A percentile compares a stretch with the other conserved stretches of the same genome.
phyloP scores from a whole-genome alignment of 2,888 invertebrate species.

The Muscina levida region DNA sequence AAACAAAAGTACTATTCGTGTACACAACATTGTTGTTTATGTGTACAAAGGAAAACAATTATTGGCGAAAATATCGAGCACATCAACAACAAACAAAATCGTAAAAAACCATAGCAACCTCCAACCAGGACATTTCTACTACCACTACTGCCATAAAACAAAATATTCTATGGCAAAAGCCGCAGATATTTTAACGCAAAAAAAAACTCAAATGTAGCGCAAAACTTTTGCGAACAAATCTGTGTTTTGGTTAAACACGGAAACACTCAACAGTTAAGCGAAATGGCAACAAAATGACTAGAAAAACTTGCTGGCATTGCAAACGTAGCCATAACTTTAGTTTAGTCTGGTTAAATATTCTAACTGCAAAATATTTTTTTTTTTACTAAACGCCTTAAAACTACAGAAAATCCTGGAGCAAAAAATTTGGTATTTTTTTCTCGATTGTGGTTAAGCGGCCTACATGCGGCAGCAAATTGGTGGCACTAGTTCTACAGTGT shows the following conservation, averaged over 20 bases:
- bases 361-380: too few relatives aligned
- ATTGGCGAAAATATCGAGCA: slow-evolving; percentile 15
- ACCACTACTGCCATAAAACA: slow-evolving; percentile 12
- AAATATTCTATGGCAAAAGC: neutral
- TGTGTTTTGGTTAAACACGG: neutral
- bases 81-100: slow-evolving; percentile 30
- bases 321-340: neutral
- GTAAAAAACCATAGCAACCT: slow-evolving; percentile 16
- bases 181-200: neutral
- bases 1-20: neutral
- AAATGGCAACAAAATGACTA: neutral
- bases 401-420: too few relatives aligned
- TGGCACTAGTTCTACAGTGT: too few relatives aligned
- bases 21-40: slow-evolving; percentile 23
- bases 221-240: neutral
- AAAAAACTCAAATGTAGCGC: neutral
- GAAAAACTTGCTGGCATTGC: neutral
- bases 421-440: too few relatives aligned
- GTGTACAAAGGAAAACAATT: slow-evolving; percentile 12
- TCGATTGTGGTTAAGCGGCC: too few relatives aligned
- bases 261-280: neutral
- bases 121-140: slow-evolving; percentile 5
- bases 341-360: too few relatives aligned
- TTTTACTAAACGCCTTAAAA: too few relatives aligned
- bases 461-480: too few relatives aligned